A percentile compares a stretch with the other conserved stretches of the same genome.
Evolutionary conservation across 2,888 invertebrate species (phyloP).

Genomic region (Hydropsyche betteni): DNA sequence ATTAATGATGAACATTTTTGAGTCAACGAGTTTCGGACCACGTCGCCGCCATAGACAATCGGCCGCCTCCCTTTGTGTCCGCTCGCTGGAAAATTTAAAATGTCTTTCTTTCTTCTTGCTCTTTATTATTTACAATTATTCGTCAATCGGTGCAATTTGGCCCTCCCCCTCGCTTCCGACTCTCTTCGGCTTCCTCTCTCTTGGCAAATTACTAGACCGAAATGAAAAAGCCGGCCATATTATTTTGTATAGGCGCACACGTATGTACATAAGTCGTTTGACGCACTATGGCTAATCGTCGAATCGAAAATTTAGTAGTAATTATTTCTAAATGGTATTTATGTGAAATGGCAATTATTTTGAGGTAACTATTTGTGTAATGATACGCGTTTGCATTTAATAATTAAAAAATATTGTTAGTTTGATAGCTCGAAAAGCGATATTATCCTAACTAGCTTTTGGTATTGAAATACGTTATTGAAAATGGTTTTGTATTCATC

Average conservation of each 20-base stretch:
- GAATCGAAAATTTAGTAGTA: too few relatives aligned
- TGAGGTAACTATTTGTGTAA: too few relatives aligned
- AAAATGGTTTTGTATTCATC: too few relatives aligned
- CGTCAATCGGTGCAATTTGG: constrained; percentile 51
- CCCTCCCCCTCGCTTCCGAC: constrained; percentile 31
- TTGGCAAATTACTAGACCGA: constrained; percentile 34
- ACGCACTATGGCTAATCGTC: too few relatives aligned
- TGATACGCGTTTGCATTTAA: too few relatives aligned
- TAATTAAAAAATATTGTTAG: too few relatives aligned
- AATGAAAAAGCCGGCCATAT: constrained; percentile 33
- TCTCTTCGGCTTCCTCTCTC: constrained; percentile 36
- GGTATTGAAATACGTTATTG: too few relatives aligned
- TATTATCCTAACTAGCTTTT: too few relatives aligned
- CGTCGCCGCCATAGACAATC: constrained; percentile 45
- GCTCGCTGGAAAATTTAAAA: constrained; percentile 50
- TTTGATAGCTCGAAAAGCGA: too few relatives aligned
- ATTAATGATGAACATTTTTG: neutral
- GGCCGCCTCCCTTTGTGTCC: constrained; percentile 48
- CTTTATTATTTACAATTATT: constrained; percentile 51
- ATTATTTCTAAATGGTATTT: too few relatives aligned
- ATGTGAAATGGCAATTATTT: too few relatives aligned
- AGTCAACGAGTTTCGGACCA: neutral
- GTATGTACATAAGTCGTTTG: neutral
- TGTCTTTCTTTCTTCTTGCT: constrained; percentile 44
- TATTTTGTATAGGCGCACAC: neutral